phyloP scores from a whole-genome alignment of 2,888 invertebrate species.

The Tenthredo notha region DNA sequence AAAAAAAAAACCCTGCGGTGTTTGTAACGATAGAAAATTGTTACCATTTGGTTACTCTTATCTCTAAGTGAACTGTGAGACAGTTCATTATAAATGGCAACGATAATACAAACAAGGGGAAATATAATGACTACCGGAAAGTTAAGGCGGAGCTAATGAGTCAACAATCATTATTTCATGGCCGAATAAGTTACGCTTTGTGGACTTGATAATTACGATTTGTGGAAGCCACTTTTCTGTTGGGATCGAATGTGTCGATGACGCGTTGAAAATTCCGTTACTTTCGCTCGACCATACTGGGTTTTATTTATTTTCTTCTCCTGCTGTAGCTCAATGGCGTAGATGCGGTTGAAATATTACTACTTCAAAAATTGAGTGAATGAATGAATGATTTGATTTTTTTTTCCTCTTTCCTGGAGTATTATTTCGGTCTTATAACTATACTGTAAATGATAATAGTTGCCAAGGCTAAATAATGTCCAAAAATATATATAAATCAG shows the following conservation, averaged over 20 bases:
- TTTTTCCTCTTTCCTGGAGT: no score
- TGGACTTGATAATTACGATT: neutral
- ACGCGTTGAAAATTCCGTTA: constrained; percentile 15
- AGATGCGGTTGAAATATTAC: neutral
- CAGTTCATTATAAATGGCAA: neutral
- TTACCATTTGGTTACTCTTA: neutral
- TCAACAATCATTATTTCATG: constrained; percentile 11
- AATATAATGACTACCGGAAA: neutral
- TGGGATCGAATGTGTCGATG: neutral
- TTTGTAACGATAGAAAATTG: neutral
- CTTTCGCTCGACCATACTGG: neutral
- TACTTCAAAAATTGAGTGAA: neutral
- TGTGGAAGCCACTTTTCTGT: neutral
- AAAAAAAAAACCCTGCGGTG: neutral
- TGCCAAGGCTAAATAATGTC: neutral
- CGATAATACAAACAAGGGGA: neutral
- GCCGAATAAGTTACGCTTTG: neutral
- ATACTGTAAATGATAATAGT: neutral
- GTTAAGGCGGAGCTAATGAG: neutral
- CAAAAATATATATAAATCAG: neutral
- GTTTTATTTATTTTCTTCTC: neutral
- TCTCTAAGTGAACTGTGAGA: neutral
- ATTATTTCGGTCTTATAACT: neutral
- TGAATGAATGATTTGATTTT: neutral
- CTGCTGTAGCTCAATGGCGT: neutral